Conservation (phyloP, 2,113 vertebrate genomes). For the Puffinus mauretanicus region DNA sequence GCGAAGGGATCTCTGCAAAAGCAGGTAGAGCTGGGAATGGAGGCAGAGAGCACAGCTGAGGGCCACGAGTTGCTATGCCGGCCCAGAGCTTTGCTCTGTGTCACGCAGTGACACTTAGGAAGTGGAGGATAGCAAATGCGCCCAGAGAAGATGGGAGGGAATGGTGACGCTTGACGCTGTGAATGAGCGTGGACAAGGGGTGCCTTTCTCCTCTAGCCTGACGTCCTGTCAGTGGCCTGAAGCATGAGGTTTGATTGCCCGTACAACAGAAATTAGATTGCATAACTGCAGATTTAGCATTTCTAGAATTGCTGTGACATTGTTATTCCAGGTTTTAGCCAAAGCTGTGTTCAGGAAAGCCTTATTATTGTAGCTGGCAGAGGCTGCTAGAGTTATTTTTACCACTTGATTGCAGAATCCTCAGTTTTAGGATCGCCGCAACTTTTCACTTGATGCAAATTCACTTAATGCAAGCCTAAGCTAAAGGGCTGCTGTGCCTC, state of each 20-base stretch:
- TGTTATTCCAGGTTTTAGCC: constrained; percentile 41
- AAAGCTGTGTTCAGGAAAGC: constrained; percentile 19
- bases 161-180: background rate
- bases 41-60: background rate
- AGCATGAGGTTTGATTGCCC: background rate
- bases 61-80: background rate
- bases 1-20: background rate
- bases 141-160: background rate
- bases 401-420: constrained; percentile 10
- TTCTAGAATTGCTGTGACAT: constrained; percentile 18
- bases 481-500: background rate
- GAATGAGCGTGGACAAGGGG: background rate
- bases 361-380: constrained; percentile 39
- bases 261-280: background rate
- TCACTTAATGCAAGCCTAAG: background rate
- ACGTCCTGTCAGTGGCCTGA: background rate
- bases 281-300: constrained; percentile 16
- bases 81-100: background rate
- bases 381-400: constrained; percentile 18
- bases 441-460: background rate
- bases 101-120: background rate
- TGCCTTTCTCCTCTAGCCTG: background rate
- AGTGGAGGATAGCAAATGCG: background rate
- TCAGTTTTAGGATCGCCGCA: background rate
- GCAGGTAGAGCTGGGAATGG: background rate